phyloP scores from a whole-genome alignment of 37 sponge, comb jelly and placozoan genomes.

The Theonella swinhoei region DNA sequence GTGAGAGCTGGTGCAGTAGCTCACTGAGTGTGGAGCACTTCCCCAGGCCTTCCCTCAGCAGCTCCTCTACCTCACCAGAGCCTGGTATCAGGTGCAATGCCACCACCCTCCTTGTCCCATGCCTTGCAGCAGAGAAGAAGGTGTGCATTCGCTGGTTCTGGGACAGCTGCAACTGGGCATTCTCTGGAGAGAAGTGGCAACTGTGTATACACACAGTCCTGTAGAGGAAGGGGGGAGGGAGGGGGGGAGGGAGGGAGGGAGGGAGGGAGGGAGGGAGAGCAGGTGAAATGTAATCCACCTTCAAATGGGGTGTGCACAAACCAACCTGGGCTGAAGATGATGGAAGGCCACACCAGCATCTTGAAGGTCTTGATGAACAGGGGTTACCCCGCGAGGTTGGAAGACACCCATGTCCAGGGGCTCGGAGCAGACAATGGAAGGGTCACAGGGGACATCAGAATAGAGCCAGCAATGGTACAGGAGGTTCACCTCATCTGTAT shows the following conservation, averaged over 20 bases:
- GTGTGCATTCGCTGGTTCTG: constrained; percentile 9
- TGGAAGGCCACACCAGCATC: constrained; percentile 77
- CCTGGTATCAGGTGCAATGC: constrained; percentile 61
- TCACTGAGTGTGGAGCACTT: constrained; percentile 25
- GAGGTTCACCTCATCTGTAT: constrained; percentile 75
- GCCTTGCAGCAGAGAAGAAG: constrained; percentile 72
- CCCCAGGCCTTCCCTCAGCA: constrained; percentile 25
- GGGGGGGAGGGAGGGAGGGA: no score
- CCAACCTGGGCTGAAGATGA: constrained; percentile 52
- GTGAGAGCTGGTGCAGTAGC: constrained; percentile 5
- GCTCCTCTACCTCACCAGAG: constrained; percentile 16
- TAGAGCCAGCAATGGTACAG: constrained; percentile 82
- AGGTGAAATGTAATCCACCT: no score
- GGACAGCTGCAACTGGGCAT: constrained; percentile 70
- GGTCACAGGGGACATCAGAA: constrained; percentile 36
- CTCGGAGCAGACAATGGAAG: constrained; percentile 7
- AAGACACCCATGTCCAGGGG: constrained; percentile 78
- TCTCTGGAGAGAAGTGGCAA: constrained; percentile 79
- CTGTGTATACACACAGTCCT: constrained; percentile 82
- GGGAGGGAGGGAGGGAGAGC: no score
- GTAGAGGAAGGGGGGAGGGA: not conserved
- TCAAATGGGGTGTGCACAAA: no score
- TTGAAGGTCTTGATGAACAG: constrained; percentile 68
- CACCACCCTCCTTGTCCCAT: constrained; percentile 39
- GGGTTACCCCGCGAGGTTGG: constrained; percentile 55